Percentiles rank a stretch among this genome's conserved stretches.
These are phyloP conservation scores for Lamproptera curius DNA, from an alignment of 2,888 invertebrate genomes.

Conservation along the genomic window DNA sequence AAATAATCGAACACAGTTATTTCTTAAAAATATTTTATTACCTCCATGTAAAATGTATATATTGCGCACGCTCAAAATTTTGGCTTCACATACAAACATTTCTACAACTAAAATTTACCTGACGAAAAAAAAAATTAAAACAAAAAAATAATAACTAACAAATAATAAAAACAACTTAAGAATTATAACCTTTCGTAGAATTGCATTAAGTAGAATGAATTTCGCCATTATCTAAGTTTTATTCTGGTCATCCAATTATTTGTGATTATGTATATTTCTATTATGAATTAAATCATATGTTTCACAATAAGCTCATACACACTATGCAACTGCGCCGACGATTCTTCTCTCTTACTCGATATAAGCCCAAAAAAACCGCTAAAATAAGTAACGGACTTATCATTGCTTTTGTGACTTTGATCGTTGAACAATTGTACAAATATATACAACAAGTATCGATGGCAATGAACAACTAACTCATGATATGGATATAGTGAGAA, in stretches of 20 bases:
- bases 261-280: not conserved
- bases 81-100: not conserved
- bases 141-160: not conserved
- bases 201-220: not conserved
- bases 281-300: not conserved
- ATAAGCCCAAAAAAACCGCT: no score
- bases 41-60: constrained; percentile 1
- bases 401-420: no score
- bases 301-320: not conserved
- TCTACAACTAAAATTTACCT: not conserved
- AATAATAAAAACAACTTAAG: not conserved
- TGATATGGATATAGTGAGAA: not conserved
- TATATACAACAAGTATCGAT: not conserved
- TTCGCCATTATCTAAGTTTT: not conserved
- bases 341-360: not conserved
- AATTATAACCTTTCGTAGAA: not conserved
- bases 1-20: not conserved
- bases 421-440: no score
- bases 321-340: not conserved
- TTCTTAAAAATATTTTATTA: constrained; percentile 1
- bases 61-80: not conserved
- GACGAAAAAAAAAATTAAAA: not conserved
- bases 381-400: no score
- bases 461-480: not conserved
- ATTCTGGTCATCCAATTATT: no score